Conservation (phyloP, 2,888 invertebrate genomes). For the Apamea anceps region DNA sequence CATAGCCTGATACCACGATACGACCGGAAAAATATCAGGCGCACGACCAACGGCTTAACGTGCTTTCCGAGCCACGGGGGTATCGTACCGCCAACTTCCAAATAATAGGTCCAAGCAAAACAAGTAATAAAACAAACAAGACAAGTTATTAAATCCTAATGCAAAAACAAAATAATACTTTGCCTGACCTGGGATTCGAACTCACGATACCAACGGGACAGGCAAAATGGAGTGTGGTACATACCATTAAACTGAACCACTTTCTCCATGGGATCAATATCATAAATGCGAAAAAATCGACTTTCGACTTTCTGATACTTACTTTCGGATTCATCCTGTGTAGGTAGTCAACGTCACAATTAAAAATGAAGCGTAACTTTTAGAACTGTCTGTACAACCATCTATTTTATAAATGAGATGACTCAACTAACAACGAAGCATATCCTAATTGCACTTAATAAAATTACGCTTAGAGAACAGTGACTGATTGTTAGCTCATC, state of each 20-base stretch:
- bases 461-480: conserved; percentile 24
- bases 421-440: conserved; percentile 1
- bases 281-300: too few relatives aligned
- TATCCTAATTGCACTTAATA: conserved; percentile 35
- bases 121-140: too few relatives aligned
- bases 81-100: background rate
- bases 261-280: too few relatives aligned
- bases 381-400: background rate
- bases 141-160: background rate
- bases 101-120: background rate
- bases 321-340: too few relatives aligned
- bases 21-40: background rate
- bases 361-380: background rate
- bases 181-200: too few relatives aligned
- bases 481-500: conserved; percentile 32
- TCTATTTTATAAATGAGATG: conserved; percentile 13
- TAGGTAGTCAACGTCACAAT: background rate
- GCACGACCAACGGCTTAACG: background rate
- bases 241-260: too few relatives aligned
- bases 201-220: background rate
- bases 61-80: background rate
- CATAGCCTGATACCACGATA: background rate
- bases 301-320: too few relatives aligned
- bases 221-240: too few relatives aligned
- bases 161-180: background rate